Evolutionary conservation across 1,140 invertebrate species (phyloP).

Genomic region (Gonioctena quinquepunctata): DNA sequence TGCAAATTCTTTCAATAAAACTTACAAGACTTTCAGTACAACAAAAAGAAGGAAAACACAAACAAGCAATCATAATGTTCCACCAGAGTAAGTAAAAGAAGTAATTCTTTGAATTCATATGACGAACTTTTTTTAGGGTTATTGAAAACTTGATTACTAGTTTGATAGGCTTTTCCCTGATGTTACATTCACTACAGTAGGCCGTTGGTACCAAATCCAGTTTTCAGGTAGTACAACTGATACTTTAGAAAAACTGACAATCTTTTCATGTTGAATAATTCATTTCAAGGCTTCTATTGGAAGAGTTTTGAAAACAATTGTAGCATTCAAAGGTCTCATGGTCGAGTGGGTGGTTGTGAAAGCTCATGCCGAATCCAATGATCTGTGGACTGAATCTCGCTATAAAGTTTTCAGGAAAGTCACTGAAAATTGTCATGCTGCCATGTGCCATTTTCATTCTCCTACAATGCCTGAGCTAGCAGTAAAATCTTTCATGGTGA

Average conservation of each 20-base stretch:
- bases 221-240: constrained; percentile 56
- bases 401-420: constrained; percentile 92
- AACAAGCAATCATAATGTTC: constrained; percentile 81
- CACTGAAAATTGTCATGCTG: constrained; percentile 93
- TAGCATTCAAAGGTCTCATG: constrained; percentile 91
- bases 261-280: no score
- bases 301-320: constrained; percentile 84
- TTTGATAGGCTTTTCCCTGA: constrained; percentile 72
- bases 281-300: constrained; percentile 66
- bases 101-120: neutral
- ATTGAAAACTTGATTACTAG: constrained; percentile 75
- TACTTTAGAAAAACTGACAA: neutral
- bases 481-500: constrained; percentile 86
- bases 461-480: constrained; percentile 87
- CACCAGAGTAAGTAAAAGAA: constrained; percentile 68
- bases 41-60: constrained; percentile 76
- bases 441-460: constrained; percentile 93
- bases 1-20: constrained; percentile 83
- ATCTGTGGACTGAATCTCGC: constrained; percentile 86
- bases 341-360: constrained; percentile 95
- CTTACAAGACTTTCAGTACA: constrained; percentile 74
- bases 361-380: constrained; percentile 75
- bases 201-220: constrained; percentile 78
- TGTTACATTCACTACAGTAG: constrained; percentile 75
- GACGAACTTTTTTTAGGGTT: constrained; percentile 58